A percentile compares a stretch with the other conserved stretches of the same genome.
These are phyloP conservation scores for Zaprionus inermis DNA, from an alignment of 1,140 invertebrate species.

Conservation along the genomic window DNA sequence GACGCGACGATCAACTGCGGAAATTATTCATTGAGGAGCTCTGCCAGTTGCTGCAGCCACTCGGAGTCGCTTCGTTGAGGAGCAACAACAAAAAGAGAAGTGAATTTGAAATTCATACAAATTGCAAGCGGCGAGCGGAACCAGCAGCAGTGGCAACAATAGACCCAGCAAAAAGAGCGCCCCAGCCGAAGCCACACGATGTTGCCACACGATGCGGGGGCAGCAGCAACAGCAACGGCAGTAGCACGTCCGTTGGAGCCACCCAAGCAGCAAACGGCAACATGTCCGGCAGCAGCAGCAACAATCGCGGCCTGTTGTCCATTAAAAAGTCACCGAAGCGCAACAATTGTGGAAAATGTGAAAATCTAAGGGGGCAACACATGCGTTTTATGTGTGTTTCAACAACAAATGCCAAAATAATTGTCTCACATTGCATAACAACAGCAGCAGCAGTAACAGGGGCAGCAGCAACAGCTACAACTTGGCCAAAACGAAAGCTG, in stretches of 20 bases:
- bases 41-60: slow-evolving; percentile 24
- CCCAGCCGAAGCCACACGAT: background rate
- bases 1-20: slow-evolving; percentile 65
- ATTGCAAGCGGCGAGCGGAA: slow-evolving; percentile 69
- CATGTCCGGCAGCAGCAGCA: slow-evolving; percentile 58
- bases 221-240: slow-evolving; percentile 7
- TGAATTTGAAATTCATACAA: slow-evolving; percentile 80
- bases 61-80: slow-evolving; percentile 18
- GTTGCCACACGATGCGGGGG: slow-evolving; percentile 29
- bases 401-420: slow-evolving; percentile 50
- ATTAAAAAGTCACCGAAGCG: slow-evolving; percentile 74
- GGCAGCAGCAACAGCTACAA: slow-evolving; percentile 9
- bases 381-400: slow-evolving; percentile 21
- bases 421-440: slow-evolving; percentile 60
- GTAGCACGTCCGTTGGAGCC: slow-evolving; percentile 40
- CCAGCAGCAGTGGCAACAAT: slow-evolving; percentile 47
- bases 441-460: slow-evolving; percentile 4
- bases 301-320: slow-evolving; percentile 54
- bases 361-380: slow-evolving; percentile 4
- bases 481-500: slow-evolving; percentile 1
- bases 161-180: background rate
- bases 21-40: slow-evolving; percentile 79
- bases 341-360: slow-evolving; percentile 30
- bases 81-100: slow-evolving; percentile 33
- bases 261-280: slow-evolving; percentile 68